phyloP scores from a whole-genome alignment of 2,797 vertebrate species.

The Hypotaenidia okinawae region DNA sequence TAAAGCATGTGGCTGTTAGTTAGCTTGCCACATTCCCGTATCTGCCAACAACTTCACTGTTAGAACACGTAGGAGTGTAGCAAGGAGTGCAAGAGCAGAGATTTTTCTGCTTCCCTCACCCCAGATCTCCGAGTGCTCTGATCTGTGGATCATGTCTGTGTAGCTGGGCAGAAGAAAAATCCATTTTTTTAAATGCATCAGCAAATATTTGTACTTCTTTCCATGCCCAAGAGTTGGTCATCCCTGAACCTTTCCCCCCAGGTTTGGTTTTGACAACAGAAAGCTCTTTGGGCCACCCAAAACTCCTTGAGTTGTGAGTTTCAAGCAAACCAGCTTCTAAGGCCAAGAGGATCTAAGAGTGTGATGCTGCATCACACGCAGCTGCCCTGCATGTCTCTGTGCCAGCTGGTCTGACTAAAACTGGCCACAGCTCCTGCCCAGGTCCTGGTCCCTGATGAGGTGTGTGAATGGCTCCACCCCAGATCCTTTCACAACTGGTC shows the following conservation, averaged over 20 bases:
- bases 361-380: neutral
- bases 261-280: neutral
- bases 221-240: neutral
- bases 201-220: neutral
- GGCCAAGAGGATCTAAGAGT: neutral
- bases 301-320: rapidly evolving
- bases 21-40: neutral
- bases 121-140: rapidly evolving
- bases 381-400: neutral
- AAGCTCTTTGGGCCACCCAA: neutral
- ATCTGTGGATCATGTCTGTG: neutral
- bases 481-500: neutral
- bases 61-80: neutral
- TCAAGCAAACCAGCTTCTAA: neutral
- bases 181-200: neutral
- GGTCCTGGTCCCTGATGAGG: neutral
- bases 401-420: neutral
- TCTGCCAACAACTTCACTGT: neutral
- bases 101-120: neutral
- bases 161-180: neutral
- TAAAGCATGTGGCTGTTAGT: neutral
- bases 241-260: neutral
- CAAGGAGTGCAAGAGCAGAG: neutral
- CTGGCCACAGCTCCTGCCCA: neutral
- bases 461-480: neutral